phyloP scores from a whole-genome alignment of 1,140 invertebrate genomes.

The Oncopodura yosiiana region DNA sequence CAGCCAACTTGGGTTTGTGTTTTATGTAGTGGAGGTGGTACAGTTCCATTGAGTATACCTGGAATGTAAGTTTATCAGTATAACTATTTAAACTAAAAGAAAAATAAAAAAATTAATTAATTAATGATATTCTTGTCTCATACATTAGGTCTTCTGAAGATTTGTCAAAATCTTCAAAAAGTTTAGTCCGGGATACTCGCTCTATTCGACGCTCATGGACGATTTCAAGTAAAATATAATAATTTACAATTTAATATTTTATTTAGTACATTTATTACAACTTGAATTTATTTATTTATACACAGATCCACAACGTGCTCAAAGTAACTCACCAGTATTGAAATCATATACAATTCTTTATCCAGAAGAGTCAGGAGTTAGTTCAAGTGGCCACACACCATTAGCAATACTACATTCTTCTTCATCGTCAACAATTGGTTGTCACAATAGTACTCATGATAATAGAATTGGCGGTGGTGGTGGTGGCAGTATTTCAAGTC shows the following conservation, averaged over 20 bases:
- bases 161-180: conserved; percentile 16
- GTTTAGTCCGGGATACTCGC: conserved; percentile 20
- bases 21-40: conserved; percentile 19
- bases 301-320: conserved; percentile 21
- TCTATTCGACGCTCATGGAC: conserved; percentile 25
- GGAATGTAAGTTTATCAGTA: not conserved
- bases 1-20: conserved; percentile 24
- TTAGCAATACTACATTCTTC: no score
- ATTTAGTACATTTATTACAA: not conserved
- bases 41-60: not conserved
- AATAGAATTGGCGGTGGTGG: no score
- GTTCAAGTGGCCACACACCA: no score
- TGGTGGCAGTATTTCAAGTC: no score
- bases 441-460: no score
- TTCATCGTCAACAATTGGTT: no score
- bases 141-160: conserved; percentile 22
- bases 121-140: not conserved
- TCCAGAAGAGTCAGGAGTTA: conserved; percentile 16
- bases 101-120: conserved; percentile 1
- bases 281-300: not conserved
- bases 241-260: not conserved
- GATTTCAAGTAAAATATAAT: conserved; percentile 20
- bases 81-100: not conserved
- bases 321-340: conserved; percentile 25
- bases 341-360: conserved; percentile 26